Evolutionary conservation across 2,888 invertebrate species (phyloP).

Genomic region (Ornithoptera priamus): DNA sequence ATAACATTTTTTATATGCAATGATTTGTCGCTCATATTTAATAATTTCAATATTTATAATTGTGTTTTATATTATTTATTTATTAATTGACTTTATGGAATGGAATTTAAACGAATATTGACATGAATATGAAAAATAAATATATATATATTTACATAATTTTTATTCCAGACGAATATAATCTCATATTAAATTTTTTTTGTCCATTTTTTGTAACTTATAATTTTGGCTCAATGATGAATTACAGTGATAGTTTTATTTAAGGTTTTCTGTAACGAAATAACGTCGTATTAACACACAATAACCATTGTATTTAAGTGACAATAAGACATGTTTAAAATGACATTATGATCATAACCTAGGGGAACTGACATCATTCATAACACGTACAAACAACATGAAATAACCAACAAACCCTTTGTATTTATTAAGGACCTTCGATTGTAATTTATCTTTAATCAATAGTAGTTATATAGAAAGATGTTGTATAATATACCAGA

Average conservation of each 20-base stretch:
- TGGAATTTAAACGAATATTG: not conserved
- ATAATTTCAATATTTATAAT: not conserved
- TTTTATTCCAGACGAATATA: constrained; percentile 22
- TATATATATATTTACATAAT: not conserved
- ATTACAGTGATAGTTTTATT: constrained; percentile 29
- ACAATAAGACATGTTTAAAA: constrained; percentile 14
- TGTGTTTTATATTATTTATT: not conserved
- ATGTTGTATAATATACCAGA: constrained; percentile 28
- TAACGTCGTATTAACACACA: constrained; percentile 8
- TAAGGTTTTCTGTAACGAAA: constrained; percentile 20
- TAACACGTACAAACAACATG: constrained; percentile 24
- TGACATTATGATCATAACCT: not conserved
- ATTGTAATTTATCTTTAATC: constrained; percentile 27
- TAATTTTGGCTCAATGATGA: constrained; percentile 30
- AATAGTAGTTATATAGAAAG: constrained; percentile 16
- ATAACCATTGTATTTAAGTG: constrained; percentile 8
- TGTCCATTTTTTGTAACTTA: constrained; percentile 11
- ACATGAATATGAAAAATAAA: not conserved
- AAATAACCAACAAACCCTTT: constrained; percentile 9
- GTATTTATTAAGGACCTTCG: constrained; percentile 20
- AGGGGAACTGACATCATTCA: constrained; percentile 7
- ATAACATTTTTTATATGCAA: not conserved
- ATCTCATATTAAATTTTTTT: constrained; percentile 7
- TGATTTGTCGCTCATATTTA: constrained; percentile 1
- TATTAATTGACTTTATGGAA: not conserved